Conservation (phyloP, 2,888 invertebrate genomes). For the Chaetogeoica ovagalla region DNA sequence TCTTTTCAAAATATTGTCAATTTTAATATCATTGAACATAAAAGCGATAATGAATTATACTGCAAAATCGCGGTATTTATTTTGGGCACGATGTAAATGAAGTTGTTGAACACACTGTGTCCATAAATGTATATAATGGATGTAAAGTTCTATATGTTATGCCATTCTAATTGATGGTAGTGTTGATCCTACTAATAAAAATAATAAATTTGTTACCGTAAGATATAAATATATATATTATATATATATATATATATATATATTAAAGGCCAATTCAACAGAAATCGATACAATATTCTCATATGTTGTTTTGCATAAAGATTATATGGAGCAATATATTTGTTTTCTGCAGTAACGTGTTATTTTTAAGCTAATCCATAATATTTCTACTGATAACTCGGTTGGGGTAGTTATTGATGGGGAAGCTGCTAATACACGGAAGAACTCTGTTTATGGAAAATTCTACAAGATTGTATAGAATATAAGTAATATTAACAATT, state of each 20-base stretch:
- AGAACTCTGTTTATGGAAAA: constrained; percentile 4
- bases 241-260: no score
- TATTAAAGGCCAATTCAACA: background rate
- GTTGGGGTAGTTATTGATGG: background rate
- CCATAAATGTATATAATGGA: background rate
- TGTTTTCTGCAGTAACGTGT: background rate
- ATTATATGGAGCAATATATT: background rate
- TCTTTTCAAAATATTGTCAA: no score
- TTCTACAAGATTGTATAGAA: constrained; percentile 9
- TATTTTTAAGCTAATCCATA: background rate
- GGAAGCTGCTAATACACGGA: constrained; percentile 1
- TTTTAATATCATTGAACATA: no score
- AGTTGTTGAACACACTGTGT: no score
- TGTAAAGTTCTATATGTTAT: background rate
- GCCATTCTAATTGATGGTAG: background rate
- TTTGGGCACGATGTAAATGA: no score
- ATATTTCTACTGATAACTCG: background rate
- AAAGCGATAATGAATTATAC: no score
- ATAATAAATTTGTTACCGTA: background rate
- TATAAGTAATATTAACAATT: no score
- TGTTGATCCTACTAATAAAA: background rate
- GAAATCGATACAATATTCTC: background rate
- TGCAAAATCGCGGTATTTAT: no score
- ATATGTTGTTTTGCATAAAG: no score
- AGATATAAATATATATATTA: no score